Evolutionary conservation across 2,113 vertebrate genomes (phyloP).

Genomic region (Bostrychus sinensis): DNA sequence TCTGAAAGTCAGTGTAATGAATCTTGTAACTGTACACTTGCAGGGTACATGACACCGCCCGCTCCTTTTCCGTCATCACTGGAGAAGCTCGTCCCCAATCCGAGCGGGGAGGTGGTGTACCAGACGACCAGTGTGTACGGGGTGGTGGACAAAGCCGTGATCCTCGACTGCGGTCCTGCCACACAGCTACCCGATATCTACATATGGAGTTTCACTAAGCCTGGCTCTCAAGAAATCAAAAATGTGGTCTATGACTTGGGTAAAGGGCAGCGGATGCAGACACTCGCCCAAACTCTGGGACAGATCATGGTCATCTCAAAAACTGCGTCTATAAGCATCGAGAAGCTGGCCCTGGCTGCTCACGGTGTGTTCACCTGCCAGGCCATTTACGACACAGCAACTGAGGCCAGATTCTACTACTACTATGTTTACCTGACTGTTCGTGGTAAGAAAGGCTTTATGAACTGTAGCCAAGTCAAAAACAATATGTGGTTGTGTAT

Average conservation of each 20-base stretch:
- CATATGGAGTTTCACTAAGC: conserved; percentile 86
- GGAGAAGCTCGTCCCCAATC: conserved; percentile 59
- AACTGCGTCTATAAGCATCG: conserved; percentile 81
- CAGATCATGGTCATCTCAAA: conserved; percentile 77
- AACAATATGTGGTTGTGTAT: no score
- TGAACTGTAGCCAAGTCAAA: neutral
- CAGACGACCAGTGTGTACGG: conserved; percentile 76
- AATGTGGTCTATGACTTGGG: conserved; percentile 82
- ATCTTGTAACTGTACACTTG: conserved; percentile 55
- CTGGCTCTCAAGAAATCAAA: conserved; percentile 71
- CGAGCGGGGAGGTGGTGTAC: conserved; percentile 68
- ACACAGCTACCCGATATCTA: conserved; percentile 72
- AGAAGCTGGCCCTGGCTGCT: conserved; percentile 79
- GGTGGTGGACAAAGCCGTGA: conserved; percentile 78
- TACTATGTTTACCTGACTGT: conserved; percentile 81
- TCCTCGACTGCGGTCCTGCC: conserved; percentile 78
- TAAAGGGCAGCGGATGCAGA: conserved; percentile 70
- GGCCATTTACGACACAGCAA: conserved; percentile 76
- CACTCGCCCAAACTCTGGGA: conserved; percentile 77
- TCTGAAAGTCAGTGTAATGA: conserved; percentile 48
- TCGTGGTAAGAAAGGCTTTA: conserved; percentile 76
- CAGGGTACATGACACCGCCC: conserved; percentile 49
- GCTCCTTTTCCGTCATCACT: conserved; percentile 62
- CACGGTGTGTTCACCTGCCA: conserved; percentile 89
- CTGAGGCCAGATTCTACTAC: conserved; percentile 74